Evolutionary conservation across 2,113 vertebrate genomes (phyloP), one percentile per base, ranked within the genome.

Genomic region (Lepus timidus): DNA sequence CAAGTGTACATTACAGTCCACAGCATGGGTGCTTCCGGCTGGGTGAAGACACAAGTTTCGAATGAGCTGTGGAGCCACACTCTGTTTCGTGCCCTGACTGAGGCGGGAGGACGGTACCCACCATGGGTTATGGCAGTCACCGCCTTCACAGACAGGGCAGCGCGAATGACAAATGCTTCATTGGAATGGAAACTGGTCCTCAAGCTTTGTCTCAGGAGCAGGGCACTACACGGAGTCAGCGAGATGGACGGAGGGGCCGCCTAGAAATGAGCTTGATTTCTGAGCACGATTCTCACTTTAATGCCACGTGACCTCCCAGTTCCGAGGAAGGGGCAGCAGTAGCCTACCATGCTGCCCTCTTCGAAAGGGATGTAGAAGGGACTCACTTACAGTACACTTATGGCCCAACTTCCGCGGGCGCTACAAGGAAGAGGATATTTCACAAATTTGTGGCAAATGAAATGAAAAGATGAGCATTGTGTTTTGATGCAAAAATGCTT

Each of bases 1-100:
- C 90, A 79, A 94, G 88, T 94, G 88, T 87, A 94, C 49, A 91
- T 96, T 92, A 95, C 96, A 96, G 96, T 87, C 91, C 81, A 76
- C 93, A 97, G 97, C 94, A 85, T 61, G 95, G 91, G 79, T 82
- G 75, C 95, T 97, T 97, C 97, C 97, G 55, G 91, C 97, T 97
- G 98, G 90, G 97, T 92, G 95, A 96, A 97, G 96, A 95, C 93
- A 84, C 74, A n/a, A 93, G 88, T 86, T 94, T 93, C 74, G 88
- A 84, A 75, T 95, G 85, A 84, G 78, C 95, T 80, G 90, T 22
- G 86, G 88, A 73, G 95, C 73, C 74, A 86, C 93, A 94, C 88
- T 51, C 89, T 23, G 86, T 22, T 6, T 96, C 71, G 51, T n/a
- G 62, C 88, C 94, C 74, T 65, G 93, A 64, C 92, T 91, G 88